These are phyloP conservation scores for Rhizoglyphus robini DNA, from an alignment of 1,140 invertebrate species.

Conservation along the genomic window DNA sequence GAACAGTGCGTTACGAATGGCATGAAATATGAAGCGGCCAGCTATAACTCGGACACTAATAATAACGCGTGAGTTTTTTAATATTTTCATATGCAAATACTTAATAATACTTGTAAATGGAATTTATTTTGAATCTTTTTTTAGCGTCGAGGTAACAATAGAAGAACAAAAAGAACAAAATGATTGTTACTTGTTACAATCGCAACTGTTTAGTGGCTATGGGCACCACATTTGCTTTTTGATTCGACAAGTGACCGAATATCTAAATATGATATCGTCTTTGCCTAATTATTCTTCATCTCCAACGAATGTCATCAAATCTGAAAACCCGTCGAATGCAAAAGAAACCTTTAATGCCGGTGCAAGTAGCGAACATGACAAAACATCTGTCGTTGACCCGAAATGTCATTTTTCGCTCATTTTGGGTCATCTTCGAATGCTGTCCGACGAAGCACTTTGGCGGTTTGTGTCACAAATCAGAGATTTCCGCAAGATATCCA, in stretches of 20 bases:
- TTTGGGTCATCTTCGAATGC: background rate
- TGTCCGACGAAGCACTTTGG: background rate
- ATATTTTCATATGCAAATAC: background rate
- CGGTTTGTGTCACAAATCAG: background rate
- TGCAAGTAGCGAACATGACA: background rate
- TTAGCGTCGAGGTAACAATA: background rate
- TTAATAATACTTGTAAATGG: background rate
- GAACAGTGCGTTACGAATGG: conserved; percentile 41
- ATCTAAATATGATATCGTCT: background rate
- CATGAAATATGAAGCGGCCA: conserved; percentile 32
- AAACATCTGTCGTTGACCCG: background rate
- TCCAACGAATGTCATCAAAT: too few relatives aligned
- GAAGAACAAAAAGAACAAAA: background rate
- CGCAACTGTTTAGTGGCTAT: background rate
- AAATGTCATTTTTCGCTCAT: background rate
- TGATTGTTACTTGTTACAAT: background rate
- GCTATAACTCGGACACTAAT: background rate
- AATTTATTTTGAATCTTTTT: too few relatives aligned
- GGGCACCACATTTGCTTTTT: background rate
- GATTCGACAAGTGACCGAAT: background rate
- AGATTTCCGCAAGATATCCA: background rate
- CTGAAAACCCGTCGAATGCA: too few relatives aligned
- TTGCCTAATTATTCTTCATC: too few relatives aligned
- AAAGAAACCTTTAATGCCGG: too few relatives aligned
- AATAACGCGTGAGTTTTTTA: background rate